phyloP scores from a whole-genome alignment of 2,888 invertebrate species.

The Lumbricus terrestris region DNA sequence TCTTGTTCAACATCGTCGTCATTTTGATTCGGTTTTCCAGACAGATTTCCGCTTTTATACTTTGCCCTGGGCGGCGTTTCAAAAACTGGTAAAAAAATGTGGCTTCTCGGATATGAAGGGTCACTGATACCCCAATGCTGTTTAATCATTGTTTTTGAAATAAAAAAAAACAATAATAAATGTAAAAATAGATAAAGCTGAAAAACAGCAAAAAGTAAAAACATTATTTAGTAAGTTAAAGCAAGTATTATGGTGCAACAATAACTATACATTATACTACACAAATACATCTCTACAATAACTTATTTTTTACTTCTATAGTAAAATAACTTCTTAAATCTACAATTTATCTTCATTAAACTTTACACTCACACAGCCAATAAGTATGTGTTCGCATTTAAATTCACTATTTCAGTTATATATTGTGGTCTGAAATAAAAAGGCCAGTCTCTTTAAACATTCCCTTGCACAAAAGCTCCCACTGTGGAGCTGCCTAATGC shows the following conservation, averaged over 20 bases:
- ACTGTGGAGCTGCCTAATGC: not conserved
- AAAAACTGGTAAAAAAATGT: not conserved
- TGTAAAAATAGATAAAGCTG: conserved; percentile 17
- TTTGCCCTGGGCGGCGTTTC: not conserved
- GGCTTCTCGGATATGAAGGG: not conserved
- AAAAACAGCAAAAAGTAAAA: conserved; percentile 16
- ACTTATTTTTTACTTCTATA: not conserved
- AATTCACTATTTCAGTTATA: not conserved
- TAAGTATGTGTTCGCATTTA: not conserved
- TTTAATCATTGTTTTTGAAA: conserved; percentile 15
- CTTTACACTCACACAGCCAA: not conserved
- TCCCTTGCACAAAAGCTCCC: not conserved
- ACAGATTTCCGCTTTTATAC: not conserved
- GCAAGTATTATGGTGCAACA: conserved; percentile 3
- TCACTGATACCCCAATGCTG: not conserved
- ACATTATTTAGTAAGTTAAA: conserved; percentile 16
- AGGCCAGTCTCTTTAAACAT: not conserved
- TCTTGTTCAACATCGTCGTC: conserved; percentile 28
- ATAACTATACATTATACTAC: too few relatives aligned
- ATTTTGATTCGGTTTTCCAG: not conserved
- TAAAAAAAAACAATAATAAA: conserved; percentile 16
- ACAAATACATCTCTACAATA: not conserved
- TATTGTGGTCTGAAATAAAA: not conserved
- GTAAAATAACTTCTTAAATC: not conserved
- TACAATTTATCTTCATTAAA: not conserved